Percentiles rank a stretch among this genome's conserved stretches.
Evolutionary conservation across 2,797 vertebrate genomes (phyloP).

Genomic region (Squalus acanthias): DNA sequence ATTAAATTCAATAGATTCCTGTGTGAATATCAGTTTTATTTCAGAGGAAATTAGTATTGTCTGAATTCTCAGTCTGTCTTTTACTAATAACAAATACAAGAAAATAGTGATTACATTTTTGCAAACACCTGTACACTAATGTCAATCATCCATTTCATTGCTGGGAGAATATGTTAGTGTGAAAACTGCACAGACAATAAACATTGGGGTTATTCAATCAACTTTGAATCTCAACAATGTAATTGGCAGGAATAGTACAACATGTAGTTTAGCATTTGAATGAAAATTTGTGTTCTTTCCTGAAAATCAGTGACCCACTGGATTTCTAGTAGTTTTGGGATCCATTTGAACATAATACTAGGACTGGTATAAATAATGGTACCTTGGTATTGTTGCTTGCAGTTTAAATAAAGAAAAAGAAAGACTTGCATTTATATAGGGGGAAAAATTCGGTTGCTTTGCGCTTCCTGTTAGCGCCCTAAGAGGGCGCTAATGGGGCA

Average conservation of each 20-base stretch:
- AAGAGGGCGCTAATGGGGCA: no score
- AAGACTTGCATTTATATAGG: background rate
- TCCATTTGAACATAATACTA: background rate
- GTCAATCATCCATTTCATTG: background rate
- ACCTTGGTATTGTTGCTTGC: background rate
- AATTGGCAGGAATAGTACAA: background rate
- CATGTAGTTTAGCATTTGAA: background rate
- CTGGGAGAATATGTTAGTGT: background rate
- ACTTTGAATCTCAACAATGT: background rate
- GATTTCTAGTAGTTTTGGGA: background rate
- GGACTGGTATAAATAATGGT: background rate
- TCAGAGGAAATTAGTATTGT: background rate
- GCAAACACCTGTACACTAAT: background rate
- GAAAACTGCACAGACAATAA: background rate
- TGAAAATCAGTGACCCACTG: background rate
- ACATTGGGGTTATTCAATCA: background rate
- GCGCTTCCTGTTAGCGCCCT: no score
- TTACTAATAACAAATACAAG: background rate
- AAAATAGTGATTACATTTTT: background rate
- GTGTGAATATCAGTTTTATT: background rate
- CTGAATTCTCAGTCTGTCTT: background rate
- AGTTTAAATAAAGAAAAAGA: background rate
- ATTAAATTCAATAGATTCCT: background rate
- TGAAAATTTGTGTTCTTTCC: background rate
- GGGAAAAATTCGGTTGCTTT: no score